Percentiles rank a stretch among this genome's conserved stretches.
Evolutionary conservation across 2,113 vertebrate genomes (phyloP).

Genomic region (Bambusicola thoracicus): DNA sequence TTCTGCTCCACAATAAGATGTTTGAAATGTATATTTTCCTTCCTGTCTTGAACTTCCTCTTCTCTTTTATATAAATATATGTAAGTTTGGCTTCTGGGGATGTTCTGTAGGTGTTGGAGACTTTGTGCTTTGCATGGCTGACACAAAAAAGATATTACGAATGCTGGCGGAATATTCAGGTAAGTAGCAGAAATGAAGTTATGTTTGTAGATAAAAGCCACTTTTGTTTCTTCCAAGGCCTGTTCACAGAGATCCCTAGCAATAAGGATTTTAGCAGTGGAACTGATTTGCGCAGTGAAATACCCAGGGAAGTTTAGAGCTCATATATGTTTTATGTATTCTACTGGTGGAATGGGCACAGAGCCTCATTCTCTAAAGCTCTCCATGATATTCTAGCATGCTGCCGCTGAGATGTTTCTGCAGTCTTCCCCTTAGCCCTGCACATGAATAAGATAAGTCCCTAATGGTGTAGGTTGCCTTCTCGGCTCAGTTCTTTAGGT

Average conservation of each 20-base stretch:
- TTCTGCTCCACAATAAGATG: not conserved
- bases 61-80: not conserved
- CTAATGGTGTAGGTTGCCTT: not conserved
- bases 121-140: slow-evolving; percentile 11
- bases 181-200: not conserved
- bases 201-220: not conserved
- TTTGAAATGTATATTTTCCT: slow-evolving; percentile 43
- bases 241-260: not conserved
- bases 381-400: not conserved
- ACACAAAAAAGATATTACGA: not conserved
- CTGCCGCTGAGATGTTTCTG: not conserved
- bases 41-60: slow-evolving; percentile 18
- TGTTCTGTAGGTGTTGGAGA: not conserved
- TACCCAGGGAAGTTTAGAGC: not conserved
- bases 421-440: not conserved
- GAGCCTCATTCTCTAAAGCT: not conserved
- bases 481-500: slow-evolving; percentile 35
- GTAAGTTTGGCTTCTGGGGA: slow-evolving; percentile 24
- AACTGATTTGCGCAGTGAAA: not conserved
- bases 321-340: not conserved
- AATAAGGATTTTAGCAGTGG: not conserved
- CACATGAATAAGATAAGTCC: slow-evolving; percentile 15
- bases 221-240: not conserved
- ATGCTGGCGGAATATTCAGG: not conserved
- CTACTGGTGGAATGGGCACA: not conserved